phyloP scores from a whole-genome alignment of 37 sponge, comb jelly and placozoan species.

The Corticium candelabrum region DNA sequence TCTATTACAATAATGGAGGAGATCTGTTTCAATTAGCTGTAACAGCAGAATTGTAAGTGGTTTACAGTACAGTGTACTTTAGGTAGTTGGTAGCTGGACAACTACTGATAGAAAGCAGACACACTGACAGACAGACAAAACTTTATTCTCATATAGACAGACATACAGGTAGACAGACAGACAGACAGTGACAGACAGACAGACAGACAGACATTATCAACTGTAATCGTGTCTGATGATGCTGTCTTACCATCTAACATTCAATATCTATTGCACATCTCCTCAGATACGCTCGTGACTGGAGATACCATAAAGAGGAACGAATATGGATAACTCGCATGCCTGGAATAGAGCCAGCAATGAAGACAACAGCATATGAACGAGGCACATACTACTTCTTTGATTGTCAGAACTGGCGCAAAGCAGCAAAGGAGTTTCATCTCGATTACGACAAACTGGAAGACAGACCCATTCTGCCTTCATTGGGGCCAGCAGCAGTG shows the following conservation, averaged over 20 bases:
- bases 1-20: slow-evolving; percentile 92
- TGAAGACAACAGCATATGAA: slow-evolving; percentile 62
- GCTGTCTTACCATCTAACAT: background rate
- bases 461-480: slow-evolving; percentile 71
- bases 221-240: too few relatives aligned
- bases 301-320: slow-evolving; percentile 97
- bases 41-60: slow-evolving; percentile 73
- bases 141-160: too few relatives aligned
- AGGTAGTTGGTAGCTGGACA: too few relatives aligned
- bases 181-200: too few relatives aligned
- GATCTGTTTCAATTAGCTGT: slow-evolving; percentile 84
- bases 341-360: slow-evolving; percentile 73
- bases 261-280: background rate
- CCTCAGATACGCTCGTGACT: slow-evolving; percentile 66
- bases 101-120: too few relatives aligned
- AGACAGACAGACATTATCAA: too few relatives aligned
- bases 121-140: too few relatives aligned
- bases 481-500: background rate
- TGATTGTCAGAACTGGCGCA: slow-evolving; percentile 86
- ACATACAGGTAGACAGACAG: too few relatives aligned
- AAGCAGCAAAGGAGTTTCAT: slow-evolving; percentile 71
- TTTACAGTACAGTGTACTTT: too few relatives aligned
- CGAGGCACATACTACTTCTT: slow-evolving; percentile 89
- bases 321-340: slow-evolving; percentile 88
- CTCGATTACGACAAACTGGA: slow-evolving; percentile 90